Percentiles rank a stretch among this genome's conserved stretches.
Evolutionary conservation across 2,797 vertebrate genomes (phyloP).

Genomic region (Brotogeris chrysoptera): DNA sequence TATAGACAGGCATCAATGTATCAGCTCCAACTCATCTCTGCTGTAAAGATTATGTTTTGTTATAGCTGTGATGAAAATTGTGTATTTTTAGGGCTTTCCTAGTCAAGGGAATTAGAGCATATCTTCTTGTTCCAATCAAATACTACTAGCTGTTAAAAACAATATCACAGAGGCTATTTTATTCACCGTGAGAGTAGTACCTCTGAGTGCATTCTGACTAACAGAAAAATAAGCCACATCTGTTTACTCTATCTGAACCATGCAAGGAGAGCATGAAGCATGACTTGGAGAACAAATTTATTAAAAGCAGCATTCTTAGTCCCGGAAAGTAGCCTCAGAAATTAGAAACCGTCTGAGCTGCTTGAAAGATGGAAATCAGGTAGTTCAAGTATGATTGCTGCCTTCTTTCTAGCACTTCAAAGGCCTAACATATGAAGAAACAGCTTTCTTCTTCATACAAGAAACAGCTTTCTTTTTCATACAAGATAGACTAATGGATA

Average conservation of each 20-base stretch:
- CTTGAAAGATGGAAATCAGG: neutral
- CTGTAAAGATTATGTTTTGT: neutral
- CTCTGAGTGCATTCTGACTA: neutral
- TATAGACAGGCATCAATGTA: neutral
- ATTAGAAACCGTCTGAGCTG: neutral
- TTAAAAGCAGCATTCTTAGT: neutral
- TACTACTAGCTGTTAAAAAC: accelerated
- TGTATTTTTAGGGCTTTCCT: neutral
- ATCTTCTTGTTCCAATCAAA: neutral
- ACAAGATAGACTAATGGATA: neutral
- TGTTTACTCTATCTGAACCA: neutral
- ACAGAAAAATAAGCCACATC: neutral
- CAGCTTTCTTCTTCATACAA: neutral
- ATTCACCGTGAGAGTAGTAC: neutral
- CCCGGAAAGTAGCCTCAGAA: neutral
- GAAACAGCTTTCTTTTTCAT: neutral
- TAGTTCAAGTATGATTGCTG: neutral
- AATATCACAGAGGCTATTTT: neutral
- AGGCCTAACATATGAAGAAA: neutral
- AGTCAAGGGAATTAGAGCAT: neutral
- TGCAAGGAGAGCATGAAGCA: neutral
- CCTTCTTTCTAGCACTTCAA: neutral
- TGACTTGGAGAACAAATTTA: neutral
- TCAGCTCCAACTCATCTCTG: neutral
- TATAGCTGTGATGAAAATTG: neutral